Conservation (phyloP, 2,888 invertebrate genomes). For the Acrobeloides nanus region DNA sequence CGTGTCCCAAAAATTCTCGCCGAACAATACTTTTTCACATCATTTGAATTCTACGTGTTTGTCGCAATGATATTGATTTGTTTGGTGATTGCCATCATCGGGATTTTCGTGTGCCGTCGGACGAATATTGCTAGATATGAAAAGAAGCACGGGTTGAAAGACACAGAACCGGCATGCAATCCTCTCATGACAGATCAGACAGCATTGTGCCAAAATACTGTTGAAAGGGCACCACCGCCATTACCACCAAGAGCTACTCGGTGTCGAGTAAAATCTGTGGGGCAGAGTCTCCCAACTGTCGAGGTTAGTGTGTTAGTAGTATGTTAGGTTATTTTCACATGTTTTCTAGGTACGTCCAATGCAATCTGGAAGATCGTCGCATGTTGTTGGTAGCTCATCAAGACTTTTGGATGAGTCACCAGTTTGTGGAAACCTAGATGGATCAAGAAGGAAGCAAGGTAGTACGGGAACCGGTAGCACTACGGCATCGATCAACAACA, state of each 20-base stretch:
- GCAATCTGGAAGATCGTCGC: conserved; percentile 7
- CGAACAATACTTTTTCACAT: conserved; percentile 11
- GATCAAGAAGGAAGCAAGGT: neutral
- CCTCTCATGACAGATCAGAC: conserved; percentile 16
- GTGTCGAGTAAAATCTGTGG: neutral
- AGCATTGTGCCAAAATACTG: conserved; percentile 10
- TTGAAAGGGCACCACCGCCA: conserved; percentile 15
- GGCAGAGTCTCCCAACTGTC: conserved; percentile 21
- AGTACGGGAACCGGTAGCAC: conserved; percentile 8
- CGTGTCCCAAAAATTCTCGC: conserved; percentile 5
- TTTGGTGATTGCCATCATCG: conserved; percentile 15
- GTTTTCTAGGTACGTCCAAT: conserved; percentile 11
- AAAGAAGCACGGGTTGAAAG: too few species aligned
- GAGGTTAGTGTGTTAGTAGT: conserved; percentile 13
- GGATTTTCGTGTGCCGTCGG: conserved; percentile 18
- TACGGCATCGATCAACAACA: conserved; percentile 5
- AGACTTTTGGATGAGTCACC: neutral
- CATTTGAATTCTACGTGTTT: conserved; percentile 19
- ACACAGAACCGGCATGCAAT: conserved; percentile 5
- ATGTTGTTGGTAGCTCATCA: conserved; percentile 5
- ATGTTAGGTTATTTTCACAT: neutral
- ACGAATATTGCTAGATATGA: conserved; percentile 5
- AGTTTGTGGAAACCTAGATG: conserved; percentile 1
- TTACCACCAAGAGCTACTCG: conserved; percentile 14
- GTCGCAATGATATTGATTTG: conserved; percentile 18